Evolutionary conservation across 2,113 vertebrate genomes (phyloP).

Genomic region (Etheostoma spectabile): DNA sequence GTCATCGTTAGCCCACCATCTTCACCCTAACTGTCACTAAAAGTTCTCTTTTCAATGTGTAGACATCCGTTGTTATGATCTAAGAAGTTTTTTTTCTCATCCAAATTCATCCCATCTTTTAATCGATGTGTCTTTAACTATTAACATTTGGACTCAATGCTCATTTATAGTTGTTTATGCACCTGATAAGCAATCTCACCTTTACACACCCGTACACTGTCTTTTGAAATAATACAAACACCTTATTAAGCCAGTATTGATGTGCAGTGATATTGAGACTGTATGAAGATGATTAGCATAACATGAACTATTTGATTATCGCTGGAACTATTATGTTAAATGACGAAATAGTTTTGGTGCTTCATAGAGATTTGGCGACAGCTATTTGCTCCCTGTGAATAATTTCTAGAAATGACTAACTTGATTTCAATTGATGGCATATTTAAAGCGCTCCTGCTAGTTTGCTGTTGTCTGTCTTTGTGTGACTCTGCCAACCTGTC

Average conservation of each 20-base stretch:
- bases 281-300: background rate
- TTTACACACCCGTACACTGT: background rate
- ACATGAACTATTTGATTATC: constrained; percentile 2
- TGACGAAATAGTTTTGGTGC: background rate
- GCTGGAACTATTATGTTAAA: background rate
- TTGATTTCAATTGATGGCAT: constrained; percentile 26
- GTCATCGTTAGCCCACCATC: constrained; percentile 19
- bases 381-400: background rate
- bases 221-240: background rate
- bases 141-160: background rate
- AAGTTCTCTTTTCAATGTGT: constrained; percentile 9
- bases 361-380: background rate
- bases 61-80: background rate
- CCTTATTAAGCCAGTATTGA: background rate
- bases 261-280: background rate
- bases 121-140: constrained; percentile 18
- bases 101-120: constrained; percentile 20
- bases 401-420: constrained; percentile 11
- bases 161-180: constrained; percentile 6
- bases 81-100: background rate
- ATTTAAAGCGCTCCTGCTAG: constrained; percentile 21
- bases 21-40: constrained; percentile 3
- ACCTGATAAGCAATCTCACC: background rate
- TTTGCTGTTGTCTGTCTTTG: constrained; percentile 28
- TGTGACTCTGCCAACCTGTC: constrained; percentile 46